phyloP scores from a whole-genome alignment of 2,888 invertebrate genomes.

The Mesochorus sp. region DNA sequence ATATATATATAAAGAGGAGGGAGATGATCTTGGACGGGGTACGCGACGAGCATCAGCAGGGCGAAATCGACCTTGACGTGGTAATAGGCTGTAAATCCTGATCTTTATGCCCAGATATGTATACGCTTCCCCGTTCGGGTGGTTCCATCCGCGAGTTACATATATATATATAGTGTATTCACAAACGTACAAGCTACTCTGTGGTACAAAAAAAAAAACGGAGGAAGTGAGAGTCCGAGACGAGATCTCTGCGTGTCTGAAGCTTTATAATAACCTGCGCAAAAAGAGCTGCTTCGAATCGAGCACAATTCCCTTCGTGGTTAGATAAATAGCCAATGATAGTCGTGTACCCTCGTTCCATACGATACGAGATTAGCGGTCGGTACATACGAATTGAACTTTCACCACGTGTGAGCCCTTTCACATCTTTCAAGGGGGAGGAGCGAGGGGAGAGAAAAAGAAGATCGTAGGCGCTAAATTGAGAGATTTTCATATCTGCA shows the following conservation, averaged over 20 bases:
- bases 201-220: slow-evolving; percentile 34
- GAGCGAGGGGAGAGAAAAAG: too few relatives aligned
- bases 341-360: background rate
- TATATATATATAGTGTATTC: slow-evolving; percentile 6
- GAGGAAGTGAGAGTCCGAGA: slow-evolving; percentile 34
- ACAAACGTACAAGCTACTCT: background rate
- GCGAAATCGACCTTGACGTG: slow-evolving; percentile 62
- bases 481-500: background rate
- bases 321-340: slow-evolving; percentile 56
- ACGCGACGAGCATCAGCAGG: slow-evolving; percentile 50
- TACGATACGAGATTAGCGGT: slow-evolving; percentile 25
- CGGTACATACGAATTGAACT: background rate
- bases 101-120: slow-evolving; percentile 67
- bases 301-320: slow-evolving; percentile 3
- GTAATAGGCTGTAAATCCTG: slow-evolving; percentile 69
- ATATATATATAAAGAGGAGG: slow-evolving; percentile 7
- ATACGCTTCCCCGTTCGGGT: slow-evolving; percentile 50
- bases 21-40: slow-evolving; percentile 49
- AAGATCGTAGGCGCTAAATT: background rate
- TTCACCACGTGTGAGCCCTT: background rate
- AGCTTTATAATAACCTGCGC: slow-evolving; percentile 50
- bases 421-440: too few relatives aligned
- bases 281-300: slow-evolving; percentile 23
- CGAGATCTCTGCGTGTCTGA: slow-evolving; percentile 43
- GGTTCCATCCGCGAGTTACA: slow-evolving; percentile 11